A percentile compares a stretch with the other conserved stretches of the same genome.
Evolutionary conservation across 2,888 invertebrate genomes (phyloP).

Genomic region (Lumbricus terrestris): DNA sequence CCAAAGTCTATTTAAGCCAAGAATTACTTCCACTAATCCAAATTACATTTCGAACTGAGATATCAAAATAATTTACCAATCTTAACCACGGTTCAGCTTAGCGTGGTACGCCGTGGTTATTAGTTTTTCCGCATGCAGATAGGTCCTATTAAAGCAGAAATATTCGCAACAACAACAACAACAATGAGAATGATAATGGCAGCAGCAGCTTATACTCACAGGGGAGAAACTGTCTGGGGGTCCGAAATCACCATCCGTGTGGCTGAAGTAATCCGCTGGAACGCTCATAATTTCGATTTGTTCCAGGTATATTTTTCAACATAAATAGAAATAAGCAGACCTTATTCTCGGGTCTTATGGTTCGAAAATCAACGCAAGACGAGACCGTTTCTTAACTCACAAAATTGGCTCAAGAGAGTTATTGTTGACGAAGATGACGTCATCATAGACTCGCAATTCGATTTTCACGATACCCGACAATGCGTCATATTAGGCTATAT

Average conservation of each 20-base stretch:
- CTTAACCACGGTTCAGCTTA: too few relatives aligned
- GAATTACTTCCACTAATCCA: too few relatives aligned
- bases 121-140: too few relatives aligned
- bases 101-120: too few relatives aligned
- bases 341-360: background rate
- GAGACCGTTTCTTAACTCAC: background rate
- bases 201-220: background rate
- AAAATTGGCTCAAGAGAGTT: background rate
- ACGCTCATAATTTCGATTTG: background rate
- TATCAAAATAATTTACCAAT: too few relatives aligned
- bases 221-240: background rate
- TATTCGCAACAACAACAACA: too few relatives aligned
- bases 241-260: background rate
- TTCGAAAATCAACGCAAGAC: background rate
- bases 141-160: too few relatives aligned
- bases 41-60: too few relatives aligned
- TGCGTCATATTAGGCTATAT: background rate
- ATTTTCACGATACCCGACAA: background rate
- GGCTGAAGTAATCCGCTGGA: background rate
- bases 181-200: background rate
- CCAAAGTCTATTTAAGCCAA: too few relatives aligned
- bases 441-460: background rate
- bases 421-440: background rate
- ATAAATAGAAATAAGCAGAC: background rate
- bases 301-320: background rate